Conservation (phyloP, 23 tunicate species). For the Styela clava region DNA sequence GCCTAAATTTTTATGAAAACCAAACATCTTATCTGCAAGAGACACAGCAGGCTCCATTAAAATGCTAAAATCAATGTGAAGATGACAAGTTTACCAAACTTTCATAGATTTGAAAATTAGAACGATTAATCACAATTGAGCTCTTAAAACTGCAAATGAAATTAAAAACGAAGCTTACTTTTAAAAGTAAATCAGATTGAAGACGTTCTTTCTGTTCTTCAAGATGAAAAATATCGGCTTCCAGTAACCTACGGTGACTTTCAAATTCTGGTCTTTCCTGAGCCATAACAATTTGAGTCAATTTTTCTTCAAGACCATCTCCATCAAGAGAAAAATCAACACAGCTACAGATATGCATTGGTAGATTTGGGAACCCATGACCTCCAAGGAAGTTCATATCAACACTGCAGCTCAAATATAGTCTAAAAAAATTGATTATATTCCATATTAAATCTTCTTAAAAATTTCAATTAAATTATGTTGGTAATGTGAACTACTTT, state of each 20-base stretch:
- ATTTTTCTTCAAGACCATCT: constrained; percentile 40
- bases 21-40: no score
- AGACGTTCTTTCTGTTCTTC: constrained; percentile 48
- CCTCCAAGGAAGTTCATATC: constrained; percentile 22
- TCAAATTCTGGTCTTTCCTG: constrained; percentile 83
- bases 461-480: no score
- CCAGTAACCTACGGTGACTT: constrained; percentile 64
- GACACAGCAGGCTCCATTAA: no score
- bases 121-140: no score
- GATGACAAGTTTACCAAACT: no score
- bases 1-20: no score
- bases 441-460: no score
- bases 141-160: no score
- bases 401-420: constrained; percentile 42
- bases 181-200: constrained; percentile 39
- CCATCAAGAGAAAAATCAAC: constrained; percentile 40
- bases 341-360: constrained; percentile 28
- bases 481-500: no score
- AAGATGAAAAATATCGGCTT: constrained; percentile 72
- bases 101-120: no score
- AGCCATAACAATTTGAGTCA: constrained; percentile 51
- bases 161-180: constrained; percentile 32
- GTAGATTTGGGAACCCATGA: constrained; percentile 15
- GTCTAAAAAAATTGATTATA: constrained; percentile 24
- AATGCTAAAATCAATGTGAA: no score